phyloP scores from a whole-genome alignment of 2,888 invertebrate species.

The Tanypteryx hageni region DNA sequence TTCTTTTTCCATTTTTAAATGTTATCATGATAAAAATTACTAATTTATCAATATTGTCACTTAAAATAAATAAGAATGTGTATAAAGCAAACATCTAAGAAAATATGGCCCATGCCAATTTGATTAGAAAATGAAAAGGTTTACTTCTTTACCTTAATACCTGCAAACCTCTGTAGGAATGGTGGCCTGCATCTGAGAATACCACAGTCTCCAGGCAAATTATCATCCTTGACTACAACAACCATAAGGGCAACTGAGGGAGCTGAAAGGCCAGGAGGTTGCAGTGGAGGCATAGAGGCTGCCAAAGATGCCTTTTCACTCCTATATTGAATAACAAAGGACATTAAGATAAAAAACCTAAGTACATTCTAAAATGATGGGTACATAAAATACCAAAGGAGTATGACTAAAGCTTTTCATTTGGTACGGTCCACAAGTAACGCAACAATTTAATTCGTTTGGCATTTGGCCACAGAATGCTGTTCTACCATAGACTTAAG shows the following conservation, averaged over 20 bases:
- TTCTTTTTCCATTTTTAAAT: too few species aligned
- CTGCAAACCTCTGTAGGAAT: constrained; percentile 91
- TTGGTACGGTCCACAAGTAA: neutral
- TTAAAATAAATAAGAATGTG: too few species aligned
- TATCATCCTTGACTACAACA: constrained; percentile 57
- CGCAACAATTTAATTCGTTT: neutral
- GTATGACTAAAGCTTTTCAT: neutral
- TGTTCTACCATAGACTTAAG: too few species aligned
- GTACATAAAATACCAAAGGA: neutral
- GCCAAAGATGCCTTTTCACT: constrained; percentile 72
- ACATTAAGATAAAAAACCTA: too few species aligned
- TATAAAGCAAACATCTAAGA: too few species aligned
- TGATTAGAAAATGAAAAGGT: neutral
- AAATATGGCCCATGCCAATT: too few species aligned
- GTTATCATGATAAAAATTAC: too few species aligned
- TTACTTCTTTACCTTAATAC: constrained; percentile 84
- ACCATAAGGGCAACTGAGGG: constrained; percentile 61
- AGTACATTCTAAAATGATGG: too few species aligned
- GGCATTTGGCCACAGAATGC: too few species aligned
- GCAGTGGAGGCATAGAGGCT: constrained; percentile 44
- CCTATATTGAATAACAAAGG: constrained; percentile 68
- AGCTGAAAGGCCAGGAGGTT: constrained; percentile 22
- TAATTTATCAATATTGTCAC: too few species aligned
- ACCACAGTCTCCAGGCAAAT: constrained; percentile 90
- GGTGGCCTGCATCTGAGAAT: constrained; percentile 90